phyloP scores from a whole-genome alignment of 2,113 vertebrate genomes.

The Myrmecobius fasciatus region DNA sequence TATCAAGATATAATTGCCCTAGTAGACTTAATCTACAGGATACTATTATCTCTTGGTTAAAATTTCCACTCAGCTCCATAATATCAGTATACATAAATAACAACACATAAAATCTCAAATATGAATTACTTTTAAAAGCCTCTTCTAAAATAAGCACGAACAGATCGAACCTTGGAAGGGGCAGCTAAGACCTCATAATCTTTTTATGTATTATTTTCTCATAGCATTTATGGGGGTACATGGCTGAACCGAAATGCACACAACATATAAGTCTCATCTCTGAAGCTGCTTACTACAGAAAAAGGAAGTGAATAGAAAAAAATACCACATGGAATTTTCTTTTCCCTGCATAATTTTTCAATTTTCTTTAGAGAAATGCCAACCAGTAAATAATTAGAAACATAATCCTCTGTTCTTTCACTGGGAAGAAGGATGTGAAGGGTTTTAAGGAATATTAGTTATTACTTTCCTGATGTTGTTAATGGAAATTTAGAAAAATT shows the following conservation, averaged over 20 bases:
- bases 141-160: constrained; percentile 77
- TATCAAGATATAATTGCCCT: constrained; percentile 79
- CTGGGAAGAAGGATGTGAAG: constrained; percentile 67
- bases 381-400: constrained; percentile 82
- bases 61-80: constrained; percentile 80
- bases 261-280: constrained; percentile 66
- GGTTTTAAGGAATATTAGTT: constrained; percentile 59
- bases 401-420: constrained; percentile 72
- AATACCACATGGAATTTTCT: constrained; percentile 73
- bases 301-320: constrained; percentile 69
- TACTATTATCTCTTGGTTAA: constrained; percentile 83
- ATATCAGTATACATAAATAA: constrained; percentile 78
- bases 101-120: constrained; percentile 61
- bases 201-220: constrained; percentile 73
- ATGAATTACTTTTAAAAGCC: constrained; percentile 75
- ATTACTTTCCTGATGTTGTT: constrained; percentile 40
- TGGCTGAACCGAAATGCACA: constrained; percentile 38
- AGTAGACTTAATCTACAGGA: constrained; percentile 78
- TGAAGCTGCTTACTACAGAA: constrained; percentile 65
- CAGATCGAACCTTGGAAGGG: constrained; percentile 70
- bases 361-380: constrained; percentile 78
- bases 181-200: constrained; percentile 73
- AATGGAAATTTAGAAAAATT: constrained; percentile 68
- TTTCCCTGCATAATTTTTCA: constrained; percentile 76
- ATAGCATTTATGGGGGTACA: constrained; percentile 61